Conservation (phyloP, 2,888 invertebrate genomes). For the Caradrina kadenii region DNA sequence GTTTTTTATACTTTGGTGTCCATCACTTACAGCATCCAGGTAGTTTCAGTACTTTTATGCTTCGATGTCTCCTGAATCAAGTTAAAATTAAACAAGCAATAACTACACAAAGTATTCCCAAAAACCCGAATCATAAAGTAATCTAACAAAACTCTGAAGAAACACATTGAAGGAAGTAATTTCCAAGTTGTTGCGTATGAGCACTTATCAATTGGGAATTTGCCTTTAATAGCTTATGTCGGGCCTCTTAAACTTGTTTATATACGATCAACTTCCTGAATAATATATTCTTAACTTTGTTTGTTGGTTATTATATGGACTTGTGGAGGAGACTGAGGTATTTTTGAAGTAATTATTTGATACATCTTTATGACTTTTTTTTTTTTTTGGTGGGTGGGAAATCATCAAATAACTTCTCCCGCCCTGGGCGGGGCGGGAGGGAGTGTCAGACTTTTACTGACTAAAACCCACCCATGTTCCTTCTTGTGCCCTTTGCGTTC, state of each 20-base stretch:
- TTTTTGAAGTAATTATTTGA: constrained; percentile 27
- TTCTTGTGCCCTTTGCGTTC: no score
- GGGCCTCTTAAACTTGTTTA: constrained; percentile 53
- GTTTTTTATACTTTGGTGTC: no score
- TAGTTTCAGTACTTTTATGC: not conserved
- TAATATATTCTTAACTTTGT: constrained; percentile 47
- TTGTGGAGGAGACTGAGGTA: constrained; percentile 14
- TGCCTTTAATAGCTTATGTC: constrained; percentile 50
- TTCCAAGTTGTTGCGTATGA: constrained; percentile 55
- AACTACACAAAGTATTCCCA: constrained; percentile 20
- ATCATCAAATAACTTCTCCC: no score
- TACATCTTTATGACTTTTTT: not conserved
- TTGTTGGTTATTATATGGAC: constrained; percentile 19
- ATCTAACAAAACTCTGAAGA: constrained; percentile 40
- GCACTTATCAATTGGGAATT: constrained; percentile 58
- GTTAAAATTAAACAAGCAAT: constrained; percentile 10
- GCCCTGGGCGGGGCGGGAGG: no score
- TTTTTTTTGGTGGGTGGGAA: no score
- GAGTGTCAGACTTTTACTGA: no score
- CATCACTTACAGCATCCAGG: no score
- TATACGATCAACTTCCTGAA: constrained; percentile 52
- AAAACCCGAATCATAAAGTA: constrained; percentile 35
- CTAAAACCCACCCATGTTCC: no score
- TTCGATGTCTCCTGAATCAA: not conserved
- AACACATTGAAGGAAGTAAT: constrained; percentile 52